A percentile compares a stretch with the other conserved stretches of the same genome.
These are phyloP conservation scores for Deroplatys truncata DNA, from an alignment of 2,888 invertebrate species.

Conservation along the genomic window DNA sequence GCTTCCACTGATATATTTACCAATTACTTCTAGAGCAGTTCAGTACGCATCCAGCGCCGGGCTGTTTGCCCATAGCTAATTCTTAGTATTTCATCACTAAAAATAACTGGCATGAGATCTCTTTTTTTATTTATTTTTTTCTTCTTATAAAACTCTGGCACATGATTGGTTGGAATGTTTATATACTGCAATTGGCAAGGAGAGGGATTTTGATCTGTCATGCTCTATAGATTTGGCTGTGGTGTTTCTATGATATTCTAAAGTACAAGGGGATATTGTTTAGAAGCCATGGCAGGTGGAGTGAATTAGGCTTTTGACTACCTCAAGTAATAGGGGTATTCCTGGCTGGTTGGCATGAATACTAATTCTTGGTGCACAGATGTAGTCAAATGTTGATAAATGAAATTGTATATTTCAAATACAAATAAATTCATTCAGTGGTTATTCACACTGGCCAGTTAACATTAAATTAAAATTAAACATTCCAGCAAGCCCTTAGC, in stretches of 20 bases:
- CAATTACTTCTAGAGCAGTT: not conserved
- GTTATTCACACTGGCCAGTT: too few species aligned
- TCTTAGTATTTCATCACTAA: not conserved
- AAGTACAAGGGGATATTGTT: not conserved
- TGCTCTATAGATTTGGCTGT: not conserved
- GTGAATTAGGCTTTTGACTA: too few species aligned
- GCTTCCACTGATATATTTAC: slow-evolving; percentile 23
- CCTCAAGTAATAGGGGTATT: too few species aligned
- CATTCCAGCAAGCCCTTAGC: too few species aligned
- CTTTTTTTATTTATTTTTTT: slow-evolving; percentile 1
- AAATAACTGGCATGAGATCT: slow-evolving; percentile 29
- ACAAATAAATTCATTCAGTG: too few species aligned
- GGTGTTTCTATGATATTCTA: not conserved
- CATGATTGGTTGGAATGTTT: slow-evolving; percentile 29
- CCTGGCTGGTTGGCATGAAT: too few species aligned
- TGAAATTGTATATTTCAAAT: too few species aligned
- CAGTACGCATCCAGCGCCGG: not conserved
- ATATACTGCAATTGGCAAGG: not conserved
- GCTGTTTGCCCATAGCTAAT: not conserved
- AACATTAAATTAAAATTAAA: too few species aligned
- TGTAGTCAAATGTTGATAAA: too few species aligned
- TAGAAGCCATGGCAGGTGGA: too few species aligned
- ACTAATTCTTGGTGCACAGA: too few species aligned
- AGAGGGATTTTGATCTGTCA: not conserved
- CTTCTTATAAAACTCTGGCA: slow-evolving; percentile 27